A percentile compares a stretch with the other conserved stretches of the same genome.
These are phyloP conservation scores for Caenorhabditis brenneri DNA, from an alignment of 1,140 invertebrate genomes.

Conservation along the genomic window DNA sequence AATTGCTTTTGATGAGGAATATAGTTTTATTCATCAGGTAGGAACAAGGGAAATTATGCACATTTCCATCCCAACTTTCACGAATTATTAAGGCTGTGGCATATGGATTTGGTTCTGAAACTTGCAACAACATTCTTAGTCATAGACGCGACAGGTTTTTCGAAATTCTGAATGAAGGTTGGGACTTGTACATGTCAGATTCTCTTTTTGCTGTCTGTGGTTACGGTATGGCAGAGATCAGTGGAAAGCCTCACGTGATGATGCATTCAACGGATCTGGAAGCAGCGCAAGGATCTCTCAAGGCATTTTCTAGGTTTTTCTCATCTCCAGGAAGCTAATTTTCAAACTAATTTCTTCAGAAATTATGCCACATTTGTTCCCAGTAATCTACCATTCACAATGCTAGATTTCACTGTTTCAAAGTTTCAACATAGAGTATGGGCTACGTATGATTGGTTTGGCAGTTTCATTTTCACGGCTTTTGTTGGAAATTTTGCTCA, in stretches of 20 bases:
- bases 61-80: too few species aligned
- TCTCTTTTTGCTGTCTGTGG: constrained; percentile 4
- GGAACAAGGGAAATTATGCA: too few species aligned
- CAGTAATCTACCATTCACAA: constrained; percentile 7
- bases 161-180: background rate
- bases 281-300: background rate
- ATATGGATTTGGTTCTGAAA: background rate
- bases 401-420: background rate
- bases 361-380: constrained; percentile 9
- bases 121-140: background rate
- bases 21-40: constrained; percentile 15
- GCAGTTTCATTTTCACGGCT: background rate
- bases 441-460: constrained; percentile 19
- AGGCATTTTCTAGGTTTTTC: background rate
- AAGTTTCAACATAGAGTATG: background rate
- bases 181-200: background rate
- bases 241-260: constrained; percentile 13
- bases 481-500: background rate
- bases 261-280: constrained; percentile 14
- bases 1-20: constrained; percentile 8
- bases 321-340: too few species aligned
- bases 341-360: background rate
- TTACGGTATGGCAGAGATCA: background rate
- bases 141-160: background rate
- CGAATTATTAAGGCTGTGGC: too few species aligned